These are phyloP conservation scores for Harpagifer antarcticus DNA, from an alignment of 2,797 vertebrate species.

Conservation along the genomic window DNA sequence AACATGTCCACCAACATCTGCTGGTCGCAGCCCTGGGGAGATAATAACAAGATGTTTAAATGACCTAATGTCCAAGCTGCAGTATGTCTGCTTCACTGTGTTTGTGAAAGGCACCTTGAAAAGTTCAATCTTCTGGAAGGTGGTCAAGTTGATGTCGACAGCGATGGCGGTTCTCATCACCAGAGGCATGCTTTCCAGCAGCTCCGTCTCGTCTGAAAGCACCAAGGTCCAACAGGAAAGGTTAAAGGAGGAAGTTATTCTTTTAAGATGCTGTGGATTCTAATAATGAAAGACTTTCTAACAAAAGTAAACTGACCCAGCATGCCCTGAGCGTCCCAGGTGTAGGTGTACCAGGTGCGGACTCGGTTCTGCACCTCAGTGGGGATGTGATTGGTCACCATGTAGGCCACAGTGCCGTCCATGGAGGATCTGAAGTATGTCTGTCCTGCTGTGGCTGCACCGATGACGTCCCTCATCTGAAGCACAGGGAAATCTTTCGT, in stretches of 20 bases:
- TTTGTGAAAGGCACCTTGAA: slow-evolving; percentile 86
- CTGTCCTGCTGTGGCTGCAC: slow-evolving; percentile 92
- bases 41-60: neutral
- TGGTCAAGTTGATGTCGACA: slow-evolving; percentile 90
- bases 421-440: slow-evolving; percentile 89
- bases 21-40: slow-evolving; percentile 91
- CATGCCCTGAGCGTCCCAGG: slow-evolving; percentile 96
- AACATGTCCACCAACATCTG: slow-evolving; percentile 97
- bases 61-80: neutral
- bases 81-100: neutral
- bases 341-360: slow-evolving; percentile 95
- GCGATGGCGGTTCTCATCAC: slow-evolving; percentile 93
- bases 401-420: slow-evolving; percentile 91
- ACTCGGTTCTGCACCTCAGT: slow-evolving; percentile 89
- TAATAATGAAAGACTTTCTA: neutral
- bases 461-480: slow-evolving; percentile 97
- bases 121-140: slow-evolving; percentile 93
- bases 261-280: neutral
- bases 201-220: slow-evolving; percentile 89
- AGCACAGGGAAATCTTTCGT: neutral
- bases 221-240: neutral
- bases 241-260: neutral
- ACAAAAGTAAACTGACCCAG: slow-evolving; percentile 81
- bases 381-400: slow-evolving; percentile 91
- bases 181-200: slow-evolving; percentile 92